Percentiles rank a stretch among this genome's conserved stretches.
Evolutionary conservation across 1,140 invertebrate species (phyloP).

Genomic region (Camponotus floridanus): DNA sequence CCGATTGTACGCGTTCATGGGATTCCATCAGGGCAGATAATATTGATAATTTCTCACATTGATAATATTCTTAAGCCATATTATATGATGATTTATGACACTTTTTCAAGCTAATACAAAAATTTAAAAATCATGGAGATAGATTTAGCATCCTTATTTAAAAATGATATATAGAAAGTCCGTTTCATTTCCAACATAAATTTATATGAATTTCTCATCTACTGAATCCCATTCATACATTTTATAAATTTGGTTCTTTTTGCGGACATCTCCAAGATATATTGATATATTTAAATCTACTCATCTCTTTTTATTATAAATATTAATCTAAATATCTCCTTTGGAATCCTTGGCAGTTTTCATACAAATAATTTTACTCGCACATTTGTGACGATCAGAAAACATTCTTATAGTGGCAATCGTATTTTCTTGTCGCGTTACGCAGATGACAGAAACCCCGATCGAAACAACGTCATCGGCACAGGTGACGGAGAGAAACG

Average conservation of each 20-base stretch:
- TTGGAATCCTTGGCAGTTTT: neutral
- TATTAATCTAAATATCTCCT: neutral
- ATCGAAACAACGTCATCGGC: constrained; percentile 45
- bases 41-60: neutral
- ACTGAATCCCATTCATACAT: no score
- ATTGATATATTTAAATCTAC: neutral
- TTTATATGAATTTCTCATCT: no score
- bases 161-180: no score
- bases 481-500: constrained; percentile 47
- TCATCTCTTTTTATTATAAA: neutral
- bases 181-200: no score
- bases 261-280: no score
- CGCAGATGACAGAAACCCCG: neutral
- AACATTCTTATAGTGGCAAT: neutral
- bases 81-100: constrained; percentile 10
- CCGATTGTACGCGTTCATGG: neutral
- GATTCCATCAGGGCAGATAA: neutral
- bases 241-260: no score
- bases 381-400: neutral
- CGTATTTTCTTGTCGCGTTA: constrained; percentile 32
- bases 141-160: neutral
- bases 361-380: neutral
- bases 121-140: neutral
- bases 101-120: neutral
- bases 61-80: constrained; percentile 2